Evolutionary conservation across 2,797 vertebrate species (phyloP), one percentile per base, ranked within the genome.

Genomic region (Podarcis siculus): DNA sequence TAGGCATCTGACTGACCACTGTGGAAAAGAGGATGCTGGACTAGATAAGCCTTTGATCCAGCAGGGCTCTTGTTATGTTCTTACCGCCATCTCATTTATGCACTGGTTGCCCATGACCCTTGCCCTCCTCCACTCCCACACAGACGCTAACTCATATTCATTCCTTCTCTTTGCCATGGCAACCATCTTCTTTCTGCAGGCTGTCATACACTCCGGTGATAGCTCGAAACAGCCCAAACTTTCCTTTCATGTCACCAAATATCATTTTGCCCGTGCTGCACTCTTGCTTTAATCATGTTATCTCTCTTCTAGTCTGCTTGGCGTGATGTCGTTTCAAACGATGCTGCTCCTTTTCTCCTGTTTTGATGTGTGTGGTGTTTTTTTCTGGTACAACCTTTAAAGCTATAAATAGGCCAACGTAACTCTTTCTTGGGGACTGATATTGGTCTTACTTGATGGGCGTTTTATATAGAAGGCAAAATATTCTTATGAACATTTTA

Each of bases 131-230:
- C 77, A 39, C 73, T 10, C 32, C 67, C 86, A 39, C 66, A 12
- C 84, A 9, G 45, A 8, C 0, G 0, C n/a, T 0, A 82, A 85
- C 45, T 78, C 82, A 58, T 73, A 80, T 73, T 49, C 13, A 42
- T 83, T 42, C n/a, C 32, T 39, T 80, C 35, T 42, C 67, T 86
- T 80, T 86, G 35, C 82, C 67, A 89, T 89, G 67, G 87, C 49
- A 85, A 89, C 87, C 77, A 72, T 66, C 49, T 64, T 80, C 35
- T 83, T 73, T 80, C 77, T 64, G 17, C 37, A 42, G 45, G 5
- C 66, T 84, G 30, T 58, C 21, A 69, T 10, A 49, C 64, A 35
- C 76, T 49, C 23, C 17, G 32, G 10, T 30, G 37, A 49, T 64
- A 64, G 67, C 69, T n/a, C 80, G 87, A 79, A 85, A 75, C 10